Conservation (phyloP, 2,888 invertebrate genomes). For the Taenaris catops region DNA sequence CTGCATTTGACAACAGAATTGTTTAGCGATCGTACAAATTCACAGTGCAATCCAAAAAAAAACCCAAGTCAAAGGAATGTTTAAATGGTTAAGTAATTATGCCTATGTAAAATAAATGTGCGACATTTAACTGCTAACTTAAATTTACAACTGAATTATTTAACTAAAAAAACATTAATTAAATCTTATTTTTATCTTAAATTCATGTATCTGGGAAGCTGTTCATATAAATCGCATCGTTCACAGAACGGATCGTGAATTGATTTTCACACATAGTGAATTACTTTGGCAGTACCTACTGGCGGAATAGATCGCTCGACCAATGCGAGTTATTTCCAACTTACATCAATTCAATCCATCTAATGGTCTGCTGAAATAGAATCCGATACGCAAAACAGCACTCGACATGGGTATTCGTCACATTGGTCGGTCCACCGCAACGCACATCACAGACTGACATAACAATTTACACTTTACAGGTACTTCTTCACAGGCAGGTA, state of each 20-base stretch:
- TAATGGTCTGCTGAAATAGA: slow-evolving; percentile 55
- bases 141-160: slow-evolving; percentile 77
- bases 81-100: slow-evolving; percentile 77
- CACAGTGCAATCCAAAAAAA: slow-evolving; percentile 61
- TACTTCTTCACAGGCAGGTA: slow-evolving; percentile 69
- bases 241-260: slow-evolving; percentile 76
- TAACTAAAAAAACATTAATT: slow-evolving; percentile 69
- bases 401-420: slow-evolving; percentile 47
- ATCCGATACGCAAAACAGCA: slow-evolving; percentile 67
- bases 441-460: slow-evolving; percentile 57
- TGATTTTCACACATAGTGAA: slow-evolving; percentile 69
- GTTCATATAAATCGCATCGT: slow-evolving; percentile 66
- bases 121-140: slow-evolving; percentile 75
- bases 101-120: slow-evolving; percentile 76
- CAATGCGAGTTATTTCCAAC: slow-evolving; percentile 35
- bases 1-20: background rate
- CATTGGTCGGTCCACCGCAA: slow-evolving; percentile 68
- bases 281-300: slow-evolving; percentile 76
- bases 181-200: slow-evolving; percentile 67
- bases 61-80: slow-evolving; percentile 75
- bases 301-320: slow-evolving; percentile 55
- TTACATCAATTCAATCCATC: slow-evolving; percentile 59
- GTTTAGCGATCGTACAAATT: slow-evolving; percentile 27
- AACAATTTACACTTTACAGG: slow-evolving; percentile 77
- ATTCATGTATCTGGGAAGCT: slow-evolving; percentile 71